Evolutionary conservation across 2,113 vertebrate genomes (phyloP).

Genomic region (Calypte anna): DNA sequence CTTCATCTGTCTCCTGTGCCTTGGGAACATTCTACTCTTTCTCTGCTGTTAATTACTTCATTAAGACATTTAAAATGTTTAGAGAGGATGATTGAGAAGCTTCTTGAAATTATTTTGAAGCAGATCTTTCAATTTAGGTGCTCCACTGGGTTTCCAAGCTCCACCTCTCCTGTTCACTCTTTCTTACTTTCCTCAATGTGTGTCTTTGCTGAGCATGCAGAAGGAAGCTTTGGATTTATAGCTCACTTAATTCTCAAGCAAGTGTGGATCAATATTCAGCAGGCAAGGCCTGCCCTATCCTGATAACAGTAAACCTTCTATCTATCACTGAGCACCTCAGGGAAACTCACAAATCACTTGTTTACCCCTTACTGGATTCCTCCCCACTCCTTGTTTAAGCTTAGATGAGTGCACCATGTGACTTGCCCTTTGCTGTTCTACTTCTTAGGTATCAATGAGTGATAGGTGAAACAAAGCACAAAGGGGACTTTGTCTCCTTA

Average conservation of each 20-base stretch:
- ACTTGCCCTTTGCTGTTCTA: background rate
- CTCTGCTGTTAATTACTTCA: conserved; percentile 53
- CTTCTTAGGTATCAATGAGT: background rate
- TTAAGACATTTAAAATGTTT: conserved; percentile 47
- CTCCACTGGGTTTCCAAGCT: background rate
- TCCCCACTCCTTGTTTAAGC: background rate
- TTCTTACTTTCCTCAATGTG: background rate
- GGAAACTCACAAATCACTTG: conserved; percentile 11
- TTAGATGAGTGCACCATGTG: background rate
- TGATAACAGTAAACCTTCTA: conserved; percentile 66
- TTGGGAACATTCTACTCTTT: background rate
- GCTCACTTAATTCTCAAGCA: conserved; percentile 67
- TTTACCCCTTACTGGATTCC: background rate
- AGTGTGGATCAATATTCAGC: conserved; percentile 69
- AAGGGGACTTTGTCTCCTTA: background rate
- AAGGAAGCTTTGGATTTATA: conserved; percentile 67
- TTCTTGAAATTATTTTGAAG: conserved; percentile 40
- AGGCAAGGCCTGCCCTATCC: conserved; percentile 59
- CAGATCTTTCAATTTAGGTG: background rate
- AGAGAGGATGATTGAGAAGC: background rate
- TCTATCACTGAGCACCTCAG: conserved; percentile 60
- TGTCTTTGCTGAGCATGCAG: conserved; percentile 55
- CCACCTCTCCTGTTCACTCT: background rate
- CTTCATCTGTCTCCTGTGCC: background rate
- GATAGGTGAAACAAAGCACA: background rate